phyloP scores from a whole-genome alignment of 2,113 vertebrate genomes.

The Rattus norvegicus region GRCr8 NC_086020.1:233618501-233619000 shows the following conservation, averaged over 20 bases:
- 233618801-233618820: background rate
- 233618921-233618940: background rate
- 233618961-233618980: background rate
- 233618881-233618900: background rate
- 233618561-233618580: too few species aligned
- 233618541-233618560: too few species aligned
- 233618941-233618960: background rate
- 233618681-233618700: background rate
- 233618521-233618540: too few species aligned
- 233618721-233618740: background rate
- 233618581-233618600: too few species aligned
- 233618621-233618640: background rate
- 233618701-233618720: background rate
- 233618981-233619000: background rate
- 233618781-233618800: background rate
- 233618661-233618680: background rate
- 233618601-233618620: too few species aligned
- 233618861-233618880: background rate
- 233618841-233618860: background rate
- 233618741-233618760: background rate
- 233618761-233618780: background rate
- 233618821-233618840: background rate
- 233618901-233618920: background rate
- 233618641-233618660: background rate
- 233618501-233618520: background rate